Evolutionary conservation across 2,888 invertebrate species (phyloP), one percentile per base, ranked within the genome.

Genomic region (Creontiades dilutus): DNA sequence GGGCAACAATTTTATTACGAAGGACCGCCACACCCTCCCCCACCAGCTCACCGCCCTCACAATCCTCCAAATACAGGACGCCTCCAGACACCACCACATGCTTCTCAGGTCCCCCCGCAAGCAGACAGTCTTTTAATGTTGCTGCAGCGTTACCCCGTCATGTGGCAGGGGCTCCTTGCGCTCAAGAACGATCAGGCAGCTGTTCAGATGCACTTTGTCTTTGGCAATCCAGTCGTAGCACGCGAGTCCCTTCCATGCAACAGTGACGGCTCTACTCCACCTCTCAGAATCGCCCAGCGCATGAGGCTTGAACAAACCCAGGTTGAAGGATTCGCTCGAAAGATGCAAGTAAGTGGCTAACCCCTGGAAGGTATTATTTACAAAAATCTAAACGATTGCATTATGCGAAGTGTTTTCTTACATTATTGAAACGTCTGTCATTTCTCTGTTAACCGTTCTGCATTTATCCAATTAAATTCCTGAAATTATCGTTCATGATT

Each of bases 191-290:
- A 99, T 94, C 97, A 97, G 92, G 98, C 99, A 9, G 97, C 98
- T 47, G 99, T 99, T 80, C 99, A 99, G 94, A 99, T 99, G 99
- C 99, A 99, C 94, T 98, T 98, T 94, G 98, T 99, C 91, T 97
- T 97, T 92, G 99, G 99, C 90, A 98, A 97, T 94, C 96, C 97
- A 13, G 95, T 95, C 92, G 97, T 99, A 91, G 98, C 99, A 13
- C 95, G 96, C 91, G 96, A 96, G 92, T 98, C 98, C 91, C 94
- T 99, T 93, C 98, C 98, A 81, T 96, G 96, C 91, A 96, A 96
- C 93, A 95, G 96, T 88, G 97, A 98, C 93, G 97, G 97, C 90
- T 96, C 96, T 86, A 96, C 97, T 92, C 96, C 97, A 92, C 96
- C 97, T 90, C 94, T 99, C 91, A 95, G 99, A 92, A 99, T 99